Base-by-base conservation (phyloP, 2,888 invertebrate species). In the Diarsia mendica region DNA sequence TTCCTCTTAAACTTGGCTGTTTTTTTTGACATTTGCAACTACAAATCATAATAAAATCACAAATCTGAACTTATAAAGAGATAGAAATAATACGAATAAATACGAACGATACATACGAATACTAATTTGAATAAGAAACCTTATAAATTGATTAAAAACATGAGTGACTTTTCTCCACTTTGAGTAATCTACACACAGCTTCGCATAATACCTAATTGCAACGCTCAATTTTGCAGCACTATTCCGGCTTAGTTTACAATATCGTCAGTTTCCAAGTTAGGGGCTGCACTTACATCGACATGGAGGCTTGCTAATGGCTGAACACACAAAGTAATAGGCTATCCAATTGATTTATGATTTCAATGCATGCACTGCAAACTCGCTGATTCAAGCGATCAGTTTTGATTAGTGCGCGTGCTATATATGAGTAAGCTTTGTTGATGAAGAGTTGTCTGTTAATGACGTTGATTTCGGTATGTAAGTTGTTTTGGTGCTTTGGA, bases 271-370 rank as follows among this genome's bases (percentile, higher is more conserved):
- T 68, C 82, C 69, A 80, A 87, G 84, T 87, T 87, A 88, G 90
- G 79, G 82, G 83, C 70, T 87, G 83, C 87, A 90, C 86, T 85
- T 82, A 87, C 78, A 82, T 82, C 77, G 82, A 83, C 88, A 77
- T 85, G 87, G 88, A 88, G 80, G 85, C 90, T 80, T 86, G 90
- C 92, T 94, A 94, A 94, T 93, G 91, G 93, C 85, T 92, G 90
- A 91, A 85, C 91, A 94, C 89, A 93, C 93, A 93, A 91, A 90
- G 92, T 93, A 93, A 94, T 93, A 92, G 93, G 86, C 91, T 90
- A 90, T 91, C 90, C 91, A 89, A 91, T 91, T 94, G 95, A 95
- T 95, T 95, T 94, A 95, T 93, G 93, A 93, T 91, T 90, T 90
- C 87, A 89, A 90, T 89, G 90, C 93, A 92, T 90, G 91, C 90